Conservation (phyloP, 2,797 vertebrate genomes). For the Enteromius unitaeniatus region DNA sequence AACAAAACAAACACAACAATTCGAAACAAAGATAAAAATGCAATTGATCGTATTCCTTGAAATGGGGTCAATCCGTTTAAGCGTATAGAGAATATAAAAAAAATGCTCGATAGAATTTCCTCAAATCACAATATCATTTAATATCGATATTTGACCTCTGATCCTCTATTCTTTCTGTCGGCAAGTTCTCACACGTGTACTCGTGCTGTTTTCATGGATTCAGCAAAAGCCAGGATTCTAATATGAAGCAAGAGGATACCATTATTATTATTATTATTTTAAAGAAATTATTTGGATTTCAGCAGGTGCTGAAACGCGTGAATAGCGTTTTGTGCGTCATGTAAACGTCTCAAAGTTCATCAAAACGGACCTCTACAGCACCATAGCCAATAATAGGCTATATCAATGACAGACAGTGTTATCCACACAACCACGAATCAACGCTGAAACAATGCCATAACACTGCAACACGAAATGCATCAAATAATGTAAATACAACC, state of each 20-base stretch:
- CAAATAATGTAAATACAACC: not conserved
- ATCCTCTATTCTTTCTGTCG: not conserved
- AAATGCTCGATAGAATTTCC: not conserved
- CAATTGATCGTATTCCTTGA: not conserved
- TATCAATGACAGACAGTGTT: not conserved
- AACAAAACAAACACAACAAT: conserved; percentile 19
- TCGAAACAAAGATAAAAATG: not conserved
- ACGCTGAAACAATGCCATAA: not conserved
- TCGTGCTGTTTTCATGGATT: not conserved
- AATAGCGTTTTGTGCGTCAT: not conserved
- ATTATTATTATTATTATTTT: not conserved
- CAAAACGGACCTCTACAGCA: conserved; percentile 3
- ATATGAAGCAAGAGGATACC: not conserved
- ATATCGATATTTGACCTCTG: conserved; percentile 32
- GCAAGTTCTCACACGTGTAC: not conserved
- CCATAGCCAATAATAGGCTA: not conserved
- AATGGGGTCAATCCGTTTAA: not conserved
- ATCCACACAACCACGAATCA: not conserved
- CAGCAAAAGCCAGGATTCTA: not conserved
- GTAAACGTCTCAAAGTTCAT: conserved; percentile 5
- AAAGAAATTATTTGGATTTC: not conserved
- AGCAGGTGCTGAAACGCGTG: not conserved
- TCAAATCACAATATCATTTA: conserved; percentile 17
- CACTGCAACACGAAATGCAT: not conserved
- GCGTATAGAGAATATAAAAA: not conserved